A percentile compares a stretch with the other conserved stretches of the same genome.
Conservation (phyloP, 2,888 invertebrate species). For the Euclidia mi region DNA sequence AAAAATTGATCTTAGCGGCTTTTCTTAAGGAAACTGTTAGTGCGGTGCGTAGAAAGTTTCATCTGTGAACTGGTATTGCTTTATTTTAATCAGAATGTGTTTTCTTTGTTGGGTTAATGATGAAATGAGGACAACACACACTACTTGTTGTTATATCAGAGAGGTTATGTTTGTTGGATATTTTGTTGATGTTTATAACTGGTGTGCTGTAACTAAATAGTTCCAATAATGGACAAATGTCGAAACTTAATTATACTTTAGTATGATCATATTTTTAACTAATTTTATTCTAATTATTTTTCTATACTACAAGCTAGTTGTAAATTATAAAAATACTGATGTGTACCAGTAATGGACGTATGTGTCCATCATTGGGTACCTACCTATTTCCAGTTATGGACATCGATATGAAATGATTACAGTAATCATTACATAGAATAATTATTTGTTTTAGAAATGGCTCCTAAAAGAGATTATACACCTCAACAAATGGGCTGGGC, state of each 20-base stretch:
- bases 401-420: no score
- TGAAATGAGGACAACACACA: neutral
- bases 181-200: constrained; percentile 1
- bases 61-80: no score
- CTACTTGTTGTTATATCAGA: neutral
- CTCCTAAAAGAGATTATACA: no score
- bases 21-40: neutral
- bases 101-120: no score
- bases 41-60: no score
- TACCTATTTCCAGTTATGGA: no score
- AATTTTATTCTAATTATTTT: neutral
- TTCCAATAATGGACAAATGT: neutral
- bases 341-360: constrained; percentile 1
- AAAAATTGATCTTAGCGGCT: neutral
- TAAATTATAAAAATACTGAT: neutral
- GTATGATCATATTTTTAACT: neutral
- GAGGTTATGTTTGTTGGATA: neutral
- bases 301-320: neutral
- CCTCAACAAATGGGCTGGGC: neutral
- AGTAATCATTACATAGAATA: no score
- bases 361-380: neutral
- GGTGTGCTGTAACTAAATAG: neutral
- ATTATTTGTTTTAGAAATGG: no score
- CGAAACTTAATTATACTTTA: neutral
- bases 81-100: no score